A percentile compares a stretch with the other conserved stretches of the same genome.
Conservation (phyloP, 1,140 invertebrate species). For the Gryon sp. region DNA sequence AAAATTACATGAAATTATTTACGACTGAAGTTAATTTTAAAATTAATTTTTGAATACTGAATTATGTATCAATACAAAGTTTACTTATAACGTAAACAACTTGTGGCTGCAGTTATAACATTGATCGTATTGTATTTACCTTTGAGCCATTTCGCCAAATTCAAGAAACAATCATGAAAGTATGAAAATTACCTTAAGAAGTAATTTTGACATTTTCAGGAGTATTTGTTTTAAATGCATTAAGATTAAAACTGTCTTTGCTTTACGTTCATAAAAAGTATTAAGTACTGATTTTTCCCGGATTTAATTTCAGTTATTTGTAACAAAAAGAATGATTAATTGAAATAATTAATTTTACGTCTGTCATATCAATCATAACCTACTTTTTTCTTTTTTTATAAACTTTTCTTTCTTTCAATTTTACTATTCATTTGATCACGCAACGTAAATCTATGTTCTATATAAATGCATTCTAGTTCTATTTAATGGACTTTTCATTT, state of each 20-base stretch:
- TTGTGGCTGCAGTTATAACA: neutral
- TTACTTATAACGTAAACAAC: neutral
- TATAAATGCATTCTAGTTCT: too few species aligned
- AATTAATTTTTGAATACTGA: too few species aligned
- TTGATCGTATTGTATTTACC: conserved; percentile 7
- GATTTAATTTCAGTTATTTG: neutral
- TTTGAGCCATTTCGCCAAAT: conserved; percentile 4
- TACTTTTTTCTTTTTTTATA: too few species aligned
- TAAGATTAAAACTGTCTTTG: too few species aligned
- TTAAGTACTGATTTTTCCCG: too few species aligned
- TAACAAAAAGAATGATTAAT: too few species aligned
- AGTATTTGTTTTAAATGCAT: too few species aligned
- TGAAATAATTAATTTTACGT: too few species aligned
- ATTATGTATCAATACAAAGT: neutral
- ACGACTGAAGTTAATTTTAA: too few species aligned
- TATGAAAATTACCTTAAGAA: neutral
- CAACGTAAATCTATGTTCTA: neutral
- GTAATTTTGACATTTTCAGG: neutral
- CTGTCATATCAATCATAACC: too few species aligned
- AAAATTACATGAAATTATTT: too few species aligned
- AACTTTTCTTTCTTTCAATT: neutral
- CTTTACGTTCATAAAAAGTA: too few species aligned
- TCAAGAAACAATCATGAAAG: neutral
- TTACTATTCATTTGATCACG: conserved; percentile 5
- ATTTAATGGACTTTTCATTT: neutral